Conservation (phyloP, 2,888 invertebrate genomes). For the Liposcelis brunnea region DNA sequence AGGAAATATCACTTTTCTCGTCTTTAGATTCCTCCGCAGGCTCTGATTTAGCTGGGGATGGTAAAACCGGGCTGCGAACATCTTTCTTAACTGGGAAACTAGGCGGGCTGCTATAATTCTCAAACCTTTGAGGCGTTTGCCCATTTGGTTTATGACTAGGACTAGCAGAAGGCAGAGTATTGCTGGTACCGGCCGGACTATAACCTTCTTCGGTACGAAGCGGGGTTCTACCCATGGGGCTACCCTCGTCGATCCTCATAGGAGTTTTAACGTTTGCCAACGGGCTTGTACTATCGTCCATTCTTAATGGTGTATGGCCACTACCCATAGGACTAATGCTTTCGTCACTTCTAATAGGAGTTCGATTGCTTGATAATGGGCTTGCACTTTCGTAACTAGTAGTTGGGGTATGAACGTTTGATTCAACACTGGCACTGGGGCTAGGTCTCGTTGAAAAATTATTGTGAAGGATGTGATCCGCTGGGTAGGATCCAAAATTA, state of each 20-base stretch:
- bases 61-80: too few species aligned
- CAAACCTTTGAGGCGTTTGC: too few species aligned
- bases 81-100: too few species aligned
- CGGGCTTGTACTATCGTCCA: constrained; percentile 2
- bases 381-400: constrained; percentile 1
- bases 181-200: background rate
- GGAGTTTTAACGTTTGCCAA: constrained; percentile 1
- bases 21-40: too few species aligned
- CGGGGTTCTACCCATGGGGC: constrained; percentile 4
- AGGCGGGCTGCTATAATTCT: too few species aligned
- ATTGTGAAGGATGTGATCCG: too few species aligned
- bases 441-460: background rate
- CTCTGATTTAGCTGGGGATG: too few species aligned
- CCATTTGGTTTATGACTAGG: too few species aligned
- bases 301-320: background rate
- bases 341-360: constrained; percentile 5
- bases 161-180: too few species aligned
- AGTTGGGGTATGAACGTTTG: constrained; percentile 1
- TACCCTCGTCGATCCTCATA: background rate
- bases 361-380: constrained; percentile 1
- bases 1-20: too few species aligned
- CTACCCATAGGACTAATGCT: constrained; percentile 4
- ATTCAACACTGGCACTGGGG: constrained; percentile 7
- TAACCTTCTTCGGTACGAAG: background rate
- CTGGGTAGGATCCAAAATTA: background rate